Evolutionary conservation across 2,113 vertebrate genomes (phyloP).

Genomic region (Gnathonemus longibarbis): DNA sequence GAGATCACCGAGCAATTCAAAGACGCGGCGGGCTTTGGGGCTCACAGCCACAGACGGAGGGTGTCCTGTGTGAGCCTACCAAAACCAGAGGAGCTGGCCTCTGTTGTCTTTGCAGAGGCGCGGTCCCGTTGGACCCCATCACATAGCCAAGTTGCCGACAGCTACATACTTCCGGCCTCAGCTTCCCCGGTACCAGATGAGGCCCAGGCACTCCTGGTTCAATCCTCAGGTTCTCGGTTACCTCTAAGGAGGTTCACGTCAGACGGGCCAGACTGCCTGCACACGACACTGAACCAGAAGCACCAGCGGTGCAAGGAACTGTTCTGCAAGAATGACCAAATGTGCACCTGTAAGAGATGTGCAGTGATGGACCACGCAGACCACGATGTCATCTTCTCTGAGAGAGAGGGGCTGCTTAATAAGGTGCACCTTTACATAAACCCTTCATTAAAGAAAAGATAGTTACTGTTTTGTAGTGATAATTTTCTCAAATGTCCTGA

Average conservation of each 20-base stretch:
- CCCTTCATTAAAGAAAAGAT: not conserved
- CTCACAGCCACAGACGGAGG: not conserved
- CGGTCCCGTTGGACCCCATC: not conserved
- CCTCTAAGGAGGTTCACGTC: constrained; percentile 47
- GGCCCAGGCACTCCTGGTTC: not conserved
- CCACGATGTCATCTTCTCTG: constrained; percentile 42
- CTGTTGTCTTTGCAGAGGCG: constrained; percentile 34
- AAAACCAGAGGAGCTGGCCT: not conserved
- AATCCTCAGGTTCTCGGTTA: not conserved
- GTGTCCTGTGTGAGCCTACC: not conserved
- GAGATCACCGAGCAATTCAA: constrained; percentile 63
- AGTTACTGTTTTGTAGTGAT: not conserved
- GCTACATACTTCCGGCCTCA: not conserved
- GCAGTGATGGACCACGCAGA: constrained; percentile 37
- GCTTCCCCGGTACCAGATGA: not conserved
- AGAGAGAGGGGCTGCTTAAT: constrained; percentile 46
- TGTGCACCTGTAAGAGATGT: constrained; percentile 53
- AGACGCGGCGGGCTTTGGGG: constrained; percentile 26
- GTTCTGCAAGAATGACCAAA: constrained; percentile 49
- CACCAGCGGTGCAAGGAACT: constrained; percentile 34
- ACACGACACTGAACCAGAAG: constrained; percentile 35
- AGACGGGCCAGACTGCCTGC: constrained; percentile 26
- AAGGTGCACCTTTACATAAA: constrained; percentile 35
- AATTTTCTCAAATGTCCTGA: not conserved
- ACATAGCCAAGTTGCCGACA: not conserved